These are phyloP conservation scores for Antechinus flavipes DNA, from an alignment of 2,113 vertebrate genomes.

Conservation along the genomic window DNA sequence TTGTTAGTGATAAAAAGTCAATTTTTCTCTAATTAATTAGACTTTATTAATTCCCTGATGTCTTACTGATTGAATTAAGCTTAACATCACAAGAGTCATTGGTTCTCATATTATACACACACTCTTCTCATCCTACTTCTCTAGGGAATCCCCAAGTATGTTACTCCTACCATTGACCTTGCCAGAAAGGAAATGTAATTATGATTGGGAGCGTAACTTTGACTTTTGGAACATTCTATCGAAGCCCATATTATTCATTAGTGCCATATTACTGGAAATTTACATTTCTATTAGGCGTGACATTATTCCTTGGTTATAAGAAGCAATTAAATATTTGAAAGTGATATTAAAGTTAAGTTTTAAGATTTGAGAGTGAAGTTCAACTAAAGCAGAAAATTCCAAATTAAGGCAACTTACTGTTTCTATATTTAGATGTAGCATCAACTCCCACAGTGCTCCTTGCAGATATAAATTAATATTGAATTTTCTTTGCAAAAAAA, in stretches of 20 bases:
- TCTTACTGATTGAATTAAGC: constrained; percentile 70
- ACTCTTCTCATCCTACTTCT: constrained; percentile 41
- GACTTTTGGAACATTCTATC: constrained; percentile 64
- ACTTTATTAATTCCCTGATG: constrained; percentile 65
- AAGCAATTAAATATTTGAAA: constrained; percentile 61
- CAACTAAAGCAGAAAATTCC: constrained; percentile 49
- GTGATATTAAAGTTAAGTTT: constrained; percentile 63
- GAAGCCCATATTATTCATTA: constrained; percentile 66
- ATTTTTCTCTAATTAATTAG: constrained; percentile 70
- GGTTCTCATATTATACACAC: constrained; percentile 32
- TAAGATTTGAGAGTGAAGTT: constrained; percentile 46
- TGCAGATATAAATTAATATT: constrained; percentile 27
- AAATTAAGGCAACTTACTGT: constrained; percentile 32
- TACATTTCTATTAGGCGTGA: constrained; percentile 68
- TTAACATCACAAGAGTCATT: constrained; percentile 58
- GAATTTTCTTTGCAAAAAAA: constrained; percentile 23
- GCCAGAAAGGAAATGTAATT: constrained; percentile 68
- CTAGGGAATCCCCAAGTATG: constrained; percentile 22
- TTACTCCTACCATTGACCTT: constrained; percentile 67
- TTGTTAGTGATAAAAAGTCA: constrained; percentile 61
- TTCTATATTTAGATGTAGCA: constrained; percentile 38
- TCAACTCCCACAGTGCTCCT: constrained; percentile 2
- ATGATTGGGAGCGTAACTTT: constrained; percentile 55
- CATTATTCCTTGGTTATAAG: constrained; percentile 72
- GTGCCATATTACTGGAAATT: constrained; percentile 68